Evolutionary conservation across 2,113 vertebrate species (phyloP).

Genomic region (Brachypodius melanocephalos): DNA sequence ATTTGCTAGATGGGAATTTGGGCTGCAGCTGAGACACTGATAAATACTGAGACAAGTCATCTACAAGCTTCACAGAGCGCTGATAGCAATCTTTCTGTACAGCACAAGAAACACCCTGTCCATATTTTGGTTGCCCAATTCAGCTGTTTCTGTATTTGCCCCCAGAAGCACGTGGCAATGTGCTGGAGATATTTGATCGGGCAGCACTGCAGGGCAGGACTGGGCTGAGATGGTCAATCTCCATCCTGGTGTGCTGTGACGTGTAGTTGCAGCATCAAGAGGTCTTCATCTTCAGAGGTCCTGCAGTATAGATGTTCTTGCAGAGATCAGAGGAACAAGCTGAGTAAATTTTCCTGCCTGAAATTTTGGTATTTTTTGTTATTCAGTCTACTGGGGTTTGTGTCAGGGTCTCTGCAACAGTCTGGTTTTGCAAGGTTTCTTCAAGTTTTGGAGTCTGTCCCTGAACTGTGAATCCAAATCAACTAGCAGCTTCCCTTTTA

Average conservation of each 20-base stretch:
- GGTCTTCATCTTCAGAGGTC: background rate
- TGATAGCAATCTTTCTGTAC: background rate
- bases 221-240: background rate
- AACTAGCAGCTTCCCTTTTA: background rate
- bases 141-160: background rate
- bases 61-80: background rate
- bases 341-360: background rate
- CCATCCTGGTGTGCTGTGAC: background rate
- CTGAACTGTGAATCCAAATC: background rate
- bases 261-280: background rate
- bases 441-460: background rate
- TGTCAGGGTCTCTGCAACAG: background rate
- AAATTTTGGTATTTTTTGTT: background rate
- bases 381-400: background rate
- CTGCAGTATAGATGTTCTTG: background rate
- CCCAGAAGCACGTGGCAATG: fast-evolving
- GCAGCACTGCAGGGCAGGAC: background rate
- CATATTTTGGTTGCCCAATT: background rate
- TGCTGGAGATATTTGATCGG: background rate
- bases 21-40: background rate
- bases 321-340: background rate
- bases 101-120: background rate
- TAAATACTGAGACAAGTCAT: background rate
- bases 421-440: background rate
- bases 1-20: background rate